phyloP scores from a whole-genome alignment of 2,888 invertebrate genomes.

The Neoascia interrupta region DNA sequence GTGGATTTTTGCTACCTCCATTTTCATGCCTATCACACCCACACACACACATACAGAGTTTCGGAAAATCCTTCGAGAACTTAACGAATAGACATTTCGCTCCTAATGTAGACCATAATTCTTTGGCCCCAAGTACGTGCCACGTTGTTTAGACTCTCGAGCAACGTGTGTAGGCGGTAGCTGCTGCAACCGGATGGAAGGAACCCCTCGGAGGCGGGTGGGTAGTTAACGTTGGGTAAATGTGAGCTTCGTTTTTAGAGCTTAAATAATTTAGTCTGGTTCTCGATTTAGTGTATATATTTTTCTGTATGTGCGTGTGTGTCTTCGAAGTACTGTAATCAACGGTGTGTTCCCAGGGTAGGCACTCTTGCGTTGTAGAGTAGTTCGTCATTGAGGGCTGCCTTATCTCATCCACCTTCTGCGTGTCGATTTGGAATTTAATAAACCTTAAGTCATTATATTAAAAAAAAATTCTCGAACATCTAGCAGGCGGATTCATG shows the following conservation, averaged over 20 bases:
- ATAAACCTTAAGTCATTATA: constrained; percentile 42
- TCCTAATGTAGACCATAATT: constrained; percentile 52
- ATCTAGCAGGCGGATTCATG: not conserved
- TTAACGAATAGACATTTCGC: constrained; percentile 41
- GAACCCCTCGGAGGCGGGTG: constrained; percentile 7
- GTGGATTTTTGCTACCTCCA: constrained; percentile 7
- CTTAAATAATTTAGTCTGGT: constrained; percentile 55
- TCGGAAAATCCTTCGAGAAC: constrained; percentile 17
- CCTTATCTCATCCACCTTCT: too few relatives aligned
- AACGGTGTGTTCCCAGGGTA: constrained; percentile 12
- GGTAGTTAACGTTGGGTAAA: constrained; percentile 17
- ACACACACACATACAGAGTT: not conserved
- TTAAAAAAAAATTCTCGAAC: constrained; percentile 16
- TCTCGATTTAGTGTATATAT: constrained; percentile 33
- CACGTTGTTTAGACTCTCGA: constrained; percentile 13
- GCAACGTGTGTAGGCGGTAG: constrained; percentile 13
- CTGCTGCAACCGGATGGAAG: constrained; percentile 6
- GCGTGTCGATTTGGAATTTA: constrained; percentile 23
- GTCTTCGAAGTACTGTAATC: constrained; percentile 34
- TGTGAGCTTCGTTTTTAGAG: constrained; percentile 20
- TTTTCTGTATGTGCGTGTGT: constrained; percentile 27
- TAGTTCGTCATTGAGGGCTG: not conserved
- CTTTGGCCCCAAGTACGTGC: constrained; percentile 46
- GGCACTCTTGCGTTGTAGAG: not conserved
- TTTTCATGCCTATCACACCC: not conserved